Evolutionary conservation across 64 coral and sea anemone genomes (phyloP), one percentile per base, ranked within the genome.

Genomic region (Trachythela sp.): DNA sequence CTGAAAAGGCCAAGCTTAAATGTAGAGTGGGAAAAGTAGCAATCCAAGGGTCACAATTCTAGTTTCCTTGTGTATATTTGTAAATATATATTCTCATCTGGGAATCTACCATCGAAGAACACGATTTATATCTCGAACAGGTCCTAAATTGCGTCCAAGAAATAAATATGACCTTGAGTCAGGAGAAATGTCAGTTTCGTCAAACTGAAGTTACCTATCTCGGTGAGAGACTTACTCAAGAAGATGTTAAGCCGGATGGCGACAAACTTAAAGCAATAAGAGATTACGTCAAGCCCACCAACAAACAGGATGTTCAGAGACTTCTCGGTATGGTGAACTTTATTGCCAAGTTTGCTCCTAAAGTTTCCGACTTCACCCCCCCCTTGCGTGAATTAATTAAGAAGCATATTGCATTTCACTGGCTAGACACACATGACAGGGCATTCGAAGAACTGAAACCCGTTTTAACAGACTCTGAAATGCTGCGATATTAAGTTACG

Each of bases 101-200:
- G 64, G 64, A 22, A 70, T 22, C 8, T 8, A 70, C 64, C 18
- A 22, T 70, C 18, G 64, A 70, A 70, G 64, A 70, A 70, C 64
- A 70, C 30, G 64, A 70, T n/a, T 32, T 26, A 26, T 26, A n/a
- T 22, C 64, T 32, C 20, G 64, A 70, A 32, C 64, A 70, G 30
- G 64, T 70, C 24, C 64, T 70, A 6, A 9, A 70, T 32, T 22
- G 30, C 18, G 64, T 70, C 18, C 20, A 22, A 70, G 30, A 70
- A 32, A 70, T 70, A 7, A 70, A 70, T 22, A 70, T 70, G 64
- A 70, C 64, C 24, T 32, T 70, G 20, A 70, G 64, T 32, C 18
- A n/a, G 24, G 64, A 70, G 64, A 70, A 70, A 70, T 70, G 64
- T 22, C 64, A 70, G 64, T 70, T 70, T 32, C 64, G 64, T 70